A percentile compares a stretch with the other conserved stretches of the same genome.
Evolutionary conservation across 1,140 invertebrate genomes (phyloP).

Genomic region (Eriosoma lanigerum): DNA sequence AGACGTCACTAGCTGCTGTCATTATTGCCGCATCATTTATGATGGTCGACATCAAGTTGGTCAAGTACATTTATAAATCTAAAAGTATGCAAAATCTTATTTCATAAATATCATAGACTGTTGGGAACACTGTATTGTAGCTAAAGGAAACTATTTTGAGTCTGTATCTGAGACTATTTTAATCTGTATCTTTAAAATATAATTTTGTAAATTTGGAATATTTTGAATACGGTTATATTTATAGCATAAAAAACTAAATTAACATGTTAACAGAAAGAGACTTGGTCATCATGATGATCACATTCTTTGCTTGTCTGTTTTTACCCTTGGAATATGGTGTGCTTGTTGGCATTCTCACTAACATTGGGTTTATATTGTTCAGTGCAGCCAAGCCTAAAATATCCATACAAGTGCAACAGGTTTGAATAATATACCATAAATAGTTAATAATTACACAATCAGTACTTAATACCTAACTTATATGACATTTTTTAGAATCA

Average conservation of each 20-base stretch:
- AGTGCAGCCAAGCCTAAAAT: constrained; percentile 86
- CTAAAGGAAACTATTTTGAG: too few relatives aligned
- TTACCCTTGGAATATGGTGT: constrained; percentile 87
- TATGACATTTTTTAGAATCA: not conserved
- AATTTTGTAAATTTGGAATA: too few relatives aligned
- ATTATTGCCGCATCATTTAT: constrained; percentile 81
- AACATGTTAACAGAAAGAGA: constrained; percentile 71
- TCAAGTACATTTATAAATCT: constrained; percentile 74
- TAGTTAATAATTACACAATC: not conserved
- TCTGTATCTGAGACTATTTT: too few relatives aligned
- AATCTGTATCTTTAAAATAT: too few relatives aligned
- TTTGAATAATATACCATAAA: constrained; percentile 58
- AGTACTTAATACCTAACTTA: not conserved
- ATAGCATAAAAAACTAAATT: not conserved
- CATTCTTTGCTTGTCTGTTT: constrained; percentile 80
- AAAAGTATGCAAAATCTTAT: constrained; percentile 69
- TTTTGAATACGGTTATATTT: too few relatives aligned
- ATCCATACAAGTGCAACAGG: constrained; percentile 68
- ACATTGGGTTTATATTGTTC: constrained; percentile 84
- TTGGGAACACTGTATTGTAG: too few relatives aligned
- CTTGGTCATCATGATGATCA: constrained; percentile 77
- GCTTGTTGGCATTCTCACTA: constrained; percentile 80
- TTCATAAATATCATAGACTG: too few relatives aligned
- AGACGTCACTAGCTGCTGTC: constrained; percentile 74
- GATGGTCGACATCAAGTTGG: constrained; percentile 78